Evolutionary conservation across 2,888 invertebrate species (phyloP), one percentile per base, ranked within the genome.

Genomic region (Hirtodrosophila duncani): DNA sequence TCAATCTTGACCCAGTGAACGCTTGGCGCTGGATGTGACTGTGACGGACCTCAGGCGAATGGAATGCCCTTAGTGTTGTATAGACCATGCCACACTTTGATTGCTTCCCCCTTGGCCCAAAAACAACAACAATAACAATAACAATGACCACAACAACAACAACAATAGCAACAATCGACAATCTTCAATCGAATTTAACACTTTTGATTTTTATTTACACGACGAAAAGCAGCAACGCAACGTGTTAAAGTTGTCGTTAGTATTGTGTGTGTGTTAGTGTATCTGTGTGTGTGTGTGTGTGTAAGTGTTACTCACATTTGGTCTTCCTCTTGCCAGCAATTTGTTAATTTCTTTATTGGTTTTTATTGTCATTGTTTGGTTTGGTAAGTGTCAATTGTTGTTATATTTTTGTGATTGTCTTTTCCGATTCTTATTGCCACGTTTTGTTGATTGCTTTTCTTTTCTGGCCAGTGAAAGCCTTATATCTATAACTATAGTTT

Each of bases 281-380:
- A 52, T 43, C 53, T 59, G 39, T 41, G 41, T 42, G 36, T 27
- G 21, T 46, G 30, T 42, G 27, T 55, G 16, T 38, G 7, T 3
- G 3, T 38, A 2, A 11, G 14, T 42, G 9, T 29, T 24, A 27
- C 6, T 21, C 14, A 11, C 23, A n/a, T n/a, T 26, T 17, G n/a
- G 21, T 21, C 37, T 23, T n/a, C 24, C 21, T 20, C 31, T 46
- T 11, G 52, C 24, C 45, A 49, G 59, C 50, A 78, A 67, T 81
- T 77, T 81, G 78, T 81, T 77, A 81, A 80, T 81, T 81, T 77
- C 80, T 77, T 80, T 81, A 77, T 81, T 77, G 82, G 38, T 61
- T 77, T 80, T 72, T 74, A 72, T 77, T 71, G 72, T 81, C 64
- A 51, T 67, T 60, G 63, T 64, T 75, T 53, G 52, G 44, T 45